A percentile compares a stretch with the other conserved stretches of the same genome.
Conservation (phyloP, 2,888 invertebrate genomes). For the Clusia tigrina region DNA sequence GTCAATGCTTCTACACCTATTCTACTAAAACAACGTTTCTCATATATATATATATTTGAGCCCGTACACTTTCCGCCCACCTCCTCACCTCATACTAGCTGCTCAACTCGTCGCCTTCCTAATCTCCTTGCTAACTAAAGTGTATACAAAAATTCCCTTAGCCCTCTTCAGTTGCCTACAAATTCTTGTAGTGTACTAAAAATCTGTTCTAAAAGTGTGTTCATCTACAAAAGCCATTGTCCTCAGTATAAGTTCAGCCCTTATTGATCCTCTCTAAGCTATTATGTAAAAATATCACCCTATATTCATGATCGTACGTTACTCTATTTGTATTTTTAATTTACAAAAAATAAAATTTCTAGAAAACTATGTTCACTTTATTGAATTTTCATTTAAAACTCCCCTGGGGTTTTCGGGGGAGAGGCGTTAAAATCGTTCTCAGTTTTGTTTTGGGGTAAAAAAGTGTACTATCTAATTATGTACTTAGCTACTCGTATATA, state of each 20-base stretch:
- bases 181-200: slow-evolving; percentile 3
- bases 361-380: slow-evolving; percentile 46
- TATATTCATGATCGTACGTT: background rate
- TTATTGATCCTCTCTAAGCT: slow-evolving; percentile 12
- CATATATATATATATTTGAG: no score
- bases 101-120: no score
- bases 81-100: no score
- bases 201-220: slow-evolving; percentile 1
- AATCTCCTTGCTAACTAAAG: no score
- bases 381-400: background rate
- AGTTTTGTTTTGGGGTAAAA: background rate
- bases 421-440: background rate
- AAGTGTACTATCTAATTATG: background rate
- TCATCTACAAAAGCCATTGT: background rate
- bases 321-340: slow-evolving; percentile 25
- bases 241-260: background rate
- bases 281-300: slow-evolving; percentile 27
- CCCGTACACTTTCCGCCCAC: no score
- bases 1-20: no score
- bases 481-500: background rate
- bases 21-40: no score
- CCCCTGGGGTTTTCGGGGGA: background rate
- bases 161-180: no score
- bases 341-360: slow-evolving; percentile 49
- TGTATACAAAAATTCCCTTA: slow-evolving; percentile 1